Base-by-base conservation (phyloP, 1,140 invertebrate species). In the Callitettix versicolor region DNA sequence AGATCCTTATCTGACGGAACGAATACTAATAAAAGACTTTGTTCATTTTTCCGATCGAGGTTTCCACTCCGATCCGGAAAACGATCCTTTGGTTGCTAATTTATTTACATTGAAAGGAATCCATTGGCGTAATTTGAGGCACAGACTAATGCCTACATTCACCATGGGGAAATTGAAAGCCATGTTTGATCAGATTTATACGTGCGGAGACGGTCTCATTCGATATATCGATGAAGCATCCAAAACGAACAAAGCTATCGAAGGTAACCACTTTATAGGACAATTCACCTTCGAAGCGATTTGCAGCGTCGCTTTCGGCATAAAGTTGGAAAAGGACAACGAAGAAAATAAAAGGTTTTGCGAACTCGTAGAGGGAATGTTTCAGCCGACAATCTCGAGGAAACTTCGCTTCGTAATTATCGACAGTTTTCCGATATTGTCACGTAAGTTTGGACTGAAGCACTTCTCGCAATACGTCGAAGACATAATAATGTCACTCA, bases 251-350 rank as follows among this genome's bases (percentile, higher is more conserved):
- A 56, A 33, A 56, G 58, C 57, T 49, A n/a, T 76, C 7, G 75
- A 76, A 63, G 69, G 79, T 24, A 75, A 76, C 11, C 75, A 82
- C 17, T 60, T 80, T 1, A 73, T 78, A 43, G 73, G 74, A 0
- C 72, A 75, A 44, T 83, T 75, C 58, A 76, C 78, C 0, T 81
- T 79, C 38, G 81, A 84, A 64, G 73, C 80, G 0, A 79, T 83
- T 17, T 79, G 76, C 0, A 76, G 69, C 21, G 75, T 79, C 33
- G 79, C 76, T 7, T 81, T 82, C 62, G 81, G 81, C 0, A 69
- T 82, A 3, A 71, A 80, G n/a, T 75, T 76, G 55, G 75, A 79
- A 46, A 72, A 77, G 6, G 69, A 80, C 12, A 65, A 69, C 48
- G 69, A 77, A 62, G 65, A 73, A 0, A 63, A 78, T 22, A 71